Base-by-base conservation (phyloP, 2,888 invertebrate species). In the Athalia circularis region DNA sequence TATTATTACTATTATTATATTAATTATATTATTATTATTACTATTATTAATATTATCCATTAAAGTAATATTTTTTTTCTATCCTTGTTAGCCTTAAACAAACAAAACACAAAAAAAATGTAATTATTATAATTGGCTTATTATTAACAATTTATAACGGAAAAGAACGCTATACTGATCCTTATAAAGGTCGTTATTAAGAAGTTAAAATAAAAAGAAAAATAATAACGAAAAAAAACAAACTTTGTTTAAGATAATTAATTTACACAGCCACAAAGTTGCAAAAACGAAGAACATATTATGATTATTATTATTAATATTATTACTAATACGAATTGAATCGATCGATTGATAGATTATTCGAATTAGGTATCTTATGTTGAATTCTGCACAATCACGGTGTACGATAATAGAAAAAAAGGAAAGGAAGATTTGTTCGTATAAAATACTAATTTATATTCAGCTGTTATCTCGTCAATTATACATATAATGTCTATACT, bases 1-100 rank as follows among this genome's bases (percentile, higher is more conserved):
- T 52, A 50, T 29, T 29, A 29, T 29, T 29, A 29, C 29, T 29
- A 29, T 29, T 29, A 29, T 29, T 29, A 29, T 29, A 77, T 65
- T 61, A 65, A 47, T 76, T 29, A 29, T 48, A 48, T 67, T 29
- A 50, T 50, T 67, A 67, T 67, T 67, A n/a, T 67, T 45, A 76
- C 45, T 65, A 57, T 77, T 61, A 43, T 65, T 50, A 48, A 54
- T 61, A 52, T 65, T 52, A 54, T 77, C 64, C 43, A 43, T 9
- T 52, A 65, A n/a, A 15, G 43, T 75, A 15, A 7, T 48, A 11
- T 75, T 62, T 43, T 75, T 75, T 11, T 64, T 67, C 52, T 52
- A 50, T 65, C 48, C 50, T 75, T n/a, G 48, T 61, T 50, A 72
- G n/a, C 15, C 43, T 11, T 61, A 48, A 61, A 48, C 11, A 74